A percentile compares a stretch with the other conserved stretches of the same genome.
Conservation (phyloP, 2,888 invertebrate genomes). For the Cheilosia pagana region DNA sequence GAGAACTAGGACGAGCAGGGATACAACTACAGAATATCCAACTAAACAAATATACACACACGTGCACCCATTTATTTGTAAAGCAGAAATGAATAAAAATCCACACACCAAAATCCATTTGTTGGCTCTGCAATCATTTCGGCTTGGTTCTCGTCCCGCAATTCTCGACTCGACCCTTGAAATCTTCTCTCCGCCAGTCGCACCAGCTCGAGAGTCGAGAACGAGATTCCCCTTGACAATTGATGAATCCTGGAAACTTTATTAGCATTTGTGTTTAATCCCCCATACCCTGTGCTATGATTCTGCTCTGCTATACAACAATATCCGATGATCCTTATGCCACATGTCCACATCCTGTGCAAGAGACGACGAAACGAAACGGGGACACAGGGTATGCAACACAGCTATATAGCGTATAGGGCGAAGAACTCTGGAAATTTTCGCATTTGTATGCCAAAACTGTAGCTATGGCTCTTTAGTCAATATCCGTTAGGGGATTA, state of each 20-base stretch:
- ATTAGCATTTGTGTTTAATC: constrained; percentile 69
- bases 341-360: constrained; percentile 53
- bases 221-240: constrained; percentile 67
- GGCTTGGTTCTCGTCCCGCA: constrained; percentile 64
- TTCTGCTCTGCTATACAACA: constrained; percentile 15
- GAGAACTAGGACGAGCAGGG: neutral
- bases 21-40: neutral
- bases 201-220: neutral
- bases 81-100: constrained; percentile 44
- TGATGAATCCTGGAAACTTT: constrained; percentile 75
- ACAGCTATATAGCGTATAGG: no score
- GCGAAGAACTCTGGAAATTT: constrained; percentile 36
- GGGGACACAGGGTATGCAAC: constrained; percentile 1
- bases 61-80: neutral
- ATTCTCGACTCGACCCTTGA: constrained; percentile 40
- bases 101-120: constrained; percentile 65
- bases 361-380: neutral
- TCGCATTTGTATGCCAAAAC: constrained; percentile 73
- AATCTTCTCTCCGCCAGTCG: neutral
- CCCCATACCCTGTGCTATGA: neutral
- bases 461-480: constrained; percentile 70
- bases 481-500: constrained; percentile 72
- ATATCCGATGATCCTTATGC: constrained; percentile 70
- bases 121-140: constrained; percentile 71
- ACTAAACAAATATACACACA: constrained; percentile 9